A percentile compares a stretch with the other conserved stretches of the same genome.
Conservation (phyloP, 2,797 vertebrate genomes). For the Anas georgica region DNA sequence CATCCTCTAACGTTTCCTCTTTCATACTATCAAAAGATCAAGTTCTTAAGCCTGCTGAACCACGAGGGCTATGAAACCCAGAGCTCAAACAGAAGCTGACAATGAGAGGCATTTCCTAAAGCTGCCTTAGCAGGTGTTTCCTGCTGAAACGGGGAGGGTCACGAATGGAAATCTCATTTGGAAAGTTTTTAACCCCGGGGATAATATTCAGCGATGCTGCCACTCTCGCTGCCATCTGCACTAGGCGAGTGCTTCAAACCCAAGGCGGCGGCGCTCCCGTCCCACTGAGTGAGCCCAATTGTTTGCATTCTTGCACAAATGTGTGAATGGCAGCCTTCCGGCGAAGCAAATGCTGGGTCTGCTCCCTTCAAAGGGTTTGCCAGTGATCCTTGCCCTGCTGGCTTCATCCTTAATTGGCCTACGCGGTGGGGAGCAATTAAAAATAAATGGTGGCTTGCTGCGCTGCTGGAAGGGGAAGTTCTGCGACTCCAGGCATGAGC, state of each 20-base stretch:
- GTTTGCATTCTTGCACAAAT: conserved; percentile 74
- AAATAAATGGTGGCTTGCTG: conserved; percentile 77
- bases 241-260: conserved; percentile 53
- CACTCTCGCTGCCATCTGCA: conserved; percentile 75
- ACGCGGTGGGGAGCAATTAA: conserved; percentile 75
- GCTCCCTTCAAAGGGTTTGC: conserved; percentile 72
- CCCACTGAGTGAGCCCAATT: conserved; percentile 63
- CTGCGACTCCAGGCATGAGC: not conserved
- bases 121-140: conserved; percentile 73
- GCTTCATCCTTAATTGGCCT: conserved; percentile 79
- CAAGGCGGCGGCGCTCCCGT: conserved; percentile 66
- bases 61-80: conserved; percentile 39
- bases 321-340: conserved; percentile 72
- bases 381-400: conserved; percentile 76
- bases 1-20: conserved; percentile 56
- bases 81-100: conserved; percentile 55
- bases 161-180: conserved; percentile 73
- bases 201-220: conserved; percentile 63
- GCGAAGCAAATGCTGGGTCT: conserved; percentile 73
- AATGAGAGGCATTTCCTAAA: conserved; percentile 63
- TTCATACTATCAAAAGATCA: conserved; percentile 50
- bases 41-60: conserved; percentile 38
- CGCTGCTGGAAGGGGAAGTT: conserved; percentile 62
- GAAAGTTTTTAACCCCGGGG: conserved; percentile 72
- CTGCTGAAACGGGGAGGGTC: conserved; percentile 58